Conservation (phyloP, 2,113 vertebrate genomes). For the zebrafish (Danio rerio) region GRCz12tu NC_133183.1:29215001-29215500, state of each 20-base stretch:
- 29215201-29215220: conserved; percentile 27
- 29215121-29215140: no score
- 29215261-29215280: conserved; percentile 8
- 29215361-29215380: conserved; percentile 74
- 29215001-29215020: no score
- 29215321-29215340: conserved; percentile 54
- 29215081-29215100: no score
- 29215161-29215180: not conserved
- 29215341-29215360: conserved; percentile 48
- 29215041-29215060: no score
- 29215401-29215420: conserved; percentile 69
- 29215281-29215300: conserved; percentile 31
- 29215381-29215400: conserved; percentile 77
- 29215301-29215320: conserved; percentile 21
- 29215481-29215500: conserved; percentile 46
- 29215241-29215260: conserved; percentile 28
- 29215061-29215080: no score
- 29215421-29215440: conserved; percentile 64
- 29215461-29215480: conserved; percentile 78
- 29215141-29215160: no score
- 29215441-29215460: conserved; percentile 74
- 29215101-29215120: no score
- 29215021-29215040: no score
- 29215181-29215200: conserved; percentile 18
- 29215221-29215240: conserved; percentile 20